Conservation (phyloP, 2,888 invertebrate genomes). For the Erynnis tages region DNA sequence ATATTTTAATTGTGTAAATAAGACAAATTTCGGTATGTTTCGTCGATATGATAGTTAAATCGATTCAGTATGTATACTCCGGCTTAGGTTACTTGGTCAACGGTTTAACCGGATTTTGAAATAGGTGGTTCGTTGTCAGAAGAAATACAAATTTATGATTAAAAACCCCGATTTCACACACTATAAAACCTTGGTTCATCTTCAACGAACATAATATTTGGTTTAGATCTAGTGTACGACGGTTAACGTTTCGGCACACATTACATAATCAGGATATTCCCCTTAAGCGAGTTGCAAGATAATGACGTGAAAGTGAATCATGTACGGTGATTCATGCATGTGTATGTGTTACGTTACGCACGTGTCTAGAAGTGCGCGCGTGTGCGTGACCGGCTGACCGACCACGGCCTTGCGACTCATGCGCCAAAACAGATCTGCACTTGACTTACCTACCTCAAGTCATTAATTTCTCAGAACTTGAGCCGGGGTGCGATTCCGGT, state of each 20-base stretch:
- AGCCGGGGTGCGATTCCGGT: constrained; percentile 12
- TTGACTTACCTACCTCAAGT: constrained; percentile 9
- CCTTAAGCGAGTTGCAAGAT: constrained; percentile 4
- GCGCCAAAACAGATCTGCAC: constrained; percentile 20
- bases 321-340: constrained; percentile 14
- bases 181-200: no score
- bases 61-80: no score
- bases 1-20: no score
- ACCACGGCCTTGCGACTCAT: constrained; percentile 20
- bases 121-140: no score
- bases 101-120: no score
- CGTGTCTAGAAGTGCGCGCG: constrained; percentile 5
- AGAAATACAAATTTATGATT: no score
- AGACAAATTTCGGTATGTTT: no score
- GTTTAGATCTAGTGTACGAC: no score
- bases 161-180: no score
- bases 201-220: no score
- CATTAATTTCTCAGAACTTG: constrained; percentile 15
- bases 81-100: no score
- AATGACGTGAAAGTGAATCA: constrained; percentile 27
- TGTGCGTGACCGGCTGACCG: constrained; percentile 19
- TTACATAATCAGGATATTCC: constrained; percentile 29
- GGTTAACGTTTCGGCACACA: background rate
- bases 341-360: constrained; percentile 41
- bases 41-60: no score